Evolutionary conservation across 2,797 vertebrate genomes (phyloP), one percentile per base, ranked within the genome.

Genomic region (Bradypodion ventrale): DNA sequence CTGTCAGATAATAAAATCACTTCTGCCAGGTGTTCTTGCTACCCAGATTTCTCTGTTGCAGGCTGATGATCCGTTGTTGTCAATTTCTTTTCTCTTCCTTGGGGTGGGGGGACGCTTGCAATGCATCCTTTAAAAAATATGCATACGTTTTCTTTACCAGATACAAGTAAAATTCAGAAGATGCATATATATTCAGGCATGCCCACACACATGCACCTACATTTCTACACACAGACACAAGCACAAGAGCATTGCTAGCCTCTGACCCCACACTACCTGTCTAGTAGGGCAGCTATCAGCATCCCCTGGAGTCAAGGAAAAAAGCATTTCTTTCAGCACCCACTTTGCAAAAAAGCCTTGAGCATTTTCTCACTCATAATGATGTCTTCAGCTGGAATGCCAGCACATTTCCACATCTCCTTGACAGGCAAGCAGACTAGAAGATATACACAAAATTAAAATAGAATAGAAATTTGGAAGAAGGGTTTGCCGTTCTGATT

Each of bases 361-460:
- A 95, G 94, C 91, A 90, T 93, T 96, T 96, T 95, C 90, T 93
- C 93, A 92, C 89, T 91, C 89, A n/a, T 94, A 96, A 95, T 94
- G 93, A 93, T 93, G 87, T 95, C 94, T 95, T 95, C 93, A 95
- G 88, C 88, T 89, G 83, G 88, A 94, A 95, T 93, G 92, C 91
- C 94, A 95, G 93, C 93, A 93, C 68, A 87, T 92, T 95, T 95
- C 93, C 87, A 93, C 92, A 91, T 96, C 91, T 90, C 86, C 93
- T 90, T 95, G 94, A 96, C 93, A 95, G 91, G 87, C 90, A 93
- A 90, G 85, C 79, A 94, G 83, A 88, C 90, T 94, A 95, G 92
- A 94, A 95, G 95, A 92, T 92, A 94, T 90, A 91, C 90, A 92
- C 93, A 94, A 95, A 95, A 96, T 95, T 85, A 95, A 96, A 96